A percentile compares a stretch with the other conserved stretches of the same genome.
Conservation (phyloP, 2,797 vertebrate species). For the Mionectes olivaceus region DNA sequence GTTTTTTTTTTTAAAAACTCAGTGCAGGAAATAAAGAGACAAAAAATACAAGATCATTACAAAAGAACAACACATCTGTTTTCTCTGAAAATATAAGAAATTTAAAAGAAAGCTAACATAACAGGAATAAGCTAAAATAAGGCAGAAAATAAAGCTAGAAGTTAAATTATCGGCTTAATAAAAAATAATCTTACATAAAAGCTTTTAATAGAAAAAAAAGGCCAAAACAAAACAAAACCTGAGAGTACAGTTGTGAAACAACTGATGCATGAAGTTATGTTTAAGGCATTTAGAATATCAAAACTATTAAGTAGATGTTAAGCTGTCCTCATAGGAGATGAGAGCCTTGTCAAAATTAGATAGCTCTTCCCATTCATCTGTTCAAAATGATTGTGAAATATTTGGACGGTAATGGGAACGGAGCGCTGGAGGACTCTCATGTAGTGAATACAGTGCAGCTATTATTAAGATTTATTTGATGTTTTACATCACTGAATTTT, state of each 20-base stretch:
- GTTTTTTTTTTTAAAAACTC: not conserved
- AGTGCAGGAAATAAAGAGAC: not conserved
- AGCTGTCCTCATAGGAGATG: not conserved
- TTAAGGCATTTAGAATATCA: not conserved
- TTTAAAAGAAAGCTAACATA: not conserved
- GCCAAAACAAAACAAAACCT: not conserved
- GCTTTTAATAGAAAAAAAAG: not conserved
- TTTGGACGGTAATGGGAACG: not conserved
- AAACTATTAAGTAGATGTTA: not conserved
- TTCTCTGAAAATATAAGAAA: not conserved
- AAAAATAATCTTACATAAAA: not conserved
- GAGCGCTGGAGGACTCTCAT: not conserved
- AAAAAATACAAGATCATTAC: not conserved
- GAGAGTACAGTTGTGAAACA: not conserved
- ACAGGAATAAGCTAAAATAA: not conserved
- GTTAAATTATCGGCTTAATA: not conserved
- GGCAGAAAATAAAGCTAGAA: not conserved
- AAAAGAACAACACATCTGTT: not conserved
- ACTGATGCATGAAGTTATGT: not conserved
- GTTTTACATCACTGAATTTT: slow-evolving; percentile 12
- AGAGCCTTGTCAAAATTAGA: not conserved
- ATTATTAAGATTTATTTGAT: slow-evolving; percentile 42
- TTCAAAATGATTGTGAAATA: slow-evolving; percentile 11
- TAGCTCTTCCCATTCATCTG: not conserved
- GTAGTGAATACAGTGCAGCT: not conserved